Conservation (phyloP, 2,888 invertebrate genomes). For the Chrysina gloriosa region DNA sequence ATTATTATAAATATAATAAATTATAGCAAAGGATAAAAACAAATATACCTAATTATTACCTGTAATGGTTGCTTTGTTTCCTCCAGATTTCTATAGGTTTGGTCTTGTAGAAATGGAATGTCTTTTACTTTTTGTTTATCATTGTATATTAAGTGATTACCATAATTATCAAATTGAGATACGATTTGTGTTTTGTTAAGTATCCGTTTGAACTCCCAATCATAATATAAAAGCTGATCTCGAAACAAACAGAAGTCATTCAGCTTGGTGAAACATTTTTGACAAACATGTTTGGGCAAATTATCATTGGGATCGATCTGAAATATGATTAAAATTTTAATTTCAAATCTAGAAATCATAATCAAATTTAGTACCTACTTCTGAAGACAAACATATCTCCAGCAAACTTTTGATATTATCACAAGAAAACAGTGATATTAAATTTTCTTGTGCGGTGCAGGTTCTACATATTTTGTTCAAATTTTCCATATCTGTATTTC, state of each 20-base stretch:
- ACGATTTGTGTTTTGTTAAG: not conserved
- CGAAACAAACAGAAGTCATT: conserved; percentile 5
- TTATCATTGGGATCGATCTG: conserved; percentile 4
- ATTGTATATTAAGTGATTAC: not conserved
- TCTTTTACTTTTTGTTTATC: not conserved
- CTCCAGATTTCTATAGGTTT: not conserved
- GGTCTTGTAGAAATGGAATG: not conserved
- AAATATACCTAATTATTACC: not conserved
- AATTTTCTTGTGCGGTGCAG: not conserved
- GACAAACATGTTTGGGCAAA: conserved; percentile 17
- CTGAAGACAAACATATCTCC: conserved; percentile 8
- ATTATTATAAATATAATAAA: not conserved
- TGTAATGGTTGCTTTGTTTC: not conserved
- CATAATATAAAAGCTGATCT: not conserved
- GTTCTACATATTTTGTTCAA: conserved; percentile 31
- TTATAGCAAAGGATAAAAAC: not conserved
- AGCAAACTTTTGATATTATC: not conserved
- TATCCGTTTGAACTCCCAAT: conserved; percentile 2
- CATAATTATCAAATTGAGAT: not conserved
- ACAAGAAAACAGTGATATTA: conserved; percentile 1
- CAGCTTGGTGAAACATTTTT: conserved; percentile 1
- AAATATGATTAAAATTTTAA: not conserved
- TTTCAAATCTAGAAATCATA: not conserved
- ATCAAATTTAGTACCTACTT: no score
- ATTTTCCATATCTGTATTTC: conserved; percentile 1